Evolutionary conservation across 2,888 invertebrate species (phyloP), one percentile per base, ranked within the genome.

Genomic region (Strigamia crassipes): DNA sequence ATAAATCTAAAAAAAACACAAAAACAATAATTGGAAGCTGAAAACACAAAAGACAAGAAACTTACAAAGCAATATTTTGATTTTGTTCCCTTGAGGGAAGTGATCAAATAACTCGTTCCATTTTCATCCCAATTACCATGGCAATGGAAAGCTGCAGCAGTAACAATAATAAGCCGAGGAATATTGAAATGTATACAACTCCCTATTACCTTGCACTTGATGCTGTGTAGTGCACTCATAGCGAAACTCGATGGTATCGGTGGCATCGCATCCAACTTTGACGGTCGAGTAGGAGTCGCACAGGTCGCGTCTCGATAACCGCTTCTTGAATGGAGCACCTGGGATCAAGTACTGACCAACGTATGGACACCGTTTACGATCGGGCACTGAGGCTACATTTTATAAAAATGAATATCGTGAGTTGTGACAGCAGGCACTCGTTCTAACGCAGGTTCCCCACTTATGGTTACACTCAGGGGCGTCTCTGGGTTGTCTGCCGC

Each of bases 281-380:
- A 94, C 90, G 86, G 92, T 91, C 83, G 91, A 91, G 86, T 92
- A 92, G 84, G 91, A 91, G 85, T 90, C 81, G 15, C 81, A 81
- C 12, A 46, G 31, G 23, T 81, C 73, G 3, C 73, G 66, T 21
- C 23, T 66, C 38, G 18, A 18, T 66, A 23, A 8, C 31, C 27
- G 80, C 27, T 38, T 61, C 21, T 42, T 38, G 6, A 41, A 23
- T 10, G 78, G 61, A 15, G 79, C 79, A 15, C 82, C 82, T 23
- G 83, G 83, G n/a, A 81, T 92, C 83, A 91, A 90, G 87, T 93
- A 94, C 88, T 92, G 94, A 82, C 92, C 95, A 86, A 92, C 91
- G 89, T 93, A 93, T 0, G 96, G 96, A 86, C 96, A 96, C 85
- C 93, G 93, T 86, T 94, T 92, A 51, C 93, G 92, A 89, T 95